Percentiles rank a stretch among this genome's conserved stretches.
Evolutionary conservation across 2,113 vertebrate genomes (phyloP).

Genomic region (Lycocorax pyrrhopterus): DNA sequence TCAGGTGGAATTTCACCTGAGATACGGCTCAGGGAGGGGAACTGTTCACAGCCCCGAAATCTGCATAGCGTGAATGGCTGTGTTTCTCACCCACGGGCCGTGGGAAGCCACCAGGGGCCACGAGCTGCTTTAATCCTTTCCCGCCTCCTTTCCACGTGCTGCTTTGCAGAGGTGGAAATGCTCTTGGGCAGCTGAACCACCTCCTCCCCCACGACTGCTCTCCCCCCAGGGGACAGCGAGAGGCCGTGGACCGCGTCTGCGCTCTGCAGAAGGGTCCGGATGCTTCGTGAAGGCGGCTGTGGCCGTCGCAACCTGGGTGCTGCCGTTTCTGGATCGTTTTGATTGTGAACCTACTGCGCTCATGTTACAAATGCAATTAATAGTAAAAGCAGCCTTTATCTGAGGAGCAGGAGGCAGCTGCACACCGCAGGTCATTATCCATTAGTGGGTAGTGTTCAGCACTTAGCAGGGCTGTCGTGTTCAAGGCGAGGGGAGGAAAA

Average conservation of each 20-base stretch:
- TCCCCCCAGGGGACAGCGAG: not conserved
- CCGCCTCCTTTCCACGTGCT: not conserved
- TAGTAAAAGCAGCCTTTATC: slow-evolving; percentile 46
- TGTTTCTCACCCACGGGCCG: not conserved
- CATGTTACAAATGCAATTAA: slow-evolving; percentile 55
- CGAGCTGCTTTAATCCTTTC: not conserved
- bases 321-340: not conserved
- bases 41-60: not conserved
- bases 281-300: not conserved
- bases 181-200: not conserved
- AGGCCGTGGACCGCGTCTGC: not conserved
- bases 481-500: not conserved
- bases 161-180: not conserved
- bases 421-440: slow-evolving; percentile 48
- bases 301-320: not conserved
- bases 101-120: not conserved
- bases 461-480: slow-evolving; percentile 1
- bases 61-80: not conserved
- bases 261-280: not conserved
- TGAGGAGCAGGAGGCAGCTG: slow-evolving; percentile 40
- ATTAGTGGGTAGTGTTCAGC: slow-evolving; percentile 23
- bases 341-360: not conserved
- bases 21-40: not conserved
- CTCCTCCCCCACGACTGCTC: not conserved
- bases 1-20: not conserved